Evolutionary conservation across 2,113 vertebrate species (phyloP).

Genomic region (Speoplatyrhinus poulsoni): DNA sequence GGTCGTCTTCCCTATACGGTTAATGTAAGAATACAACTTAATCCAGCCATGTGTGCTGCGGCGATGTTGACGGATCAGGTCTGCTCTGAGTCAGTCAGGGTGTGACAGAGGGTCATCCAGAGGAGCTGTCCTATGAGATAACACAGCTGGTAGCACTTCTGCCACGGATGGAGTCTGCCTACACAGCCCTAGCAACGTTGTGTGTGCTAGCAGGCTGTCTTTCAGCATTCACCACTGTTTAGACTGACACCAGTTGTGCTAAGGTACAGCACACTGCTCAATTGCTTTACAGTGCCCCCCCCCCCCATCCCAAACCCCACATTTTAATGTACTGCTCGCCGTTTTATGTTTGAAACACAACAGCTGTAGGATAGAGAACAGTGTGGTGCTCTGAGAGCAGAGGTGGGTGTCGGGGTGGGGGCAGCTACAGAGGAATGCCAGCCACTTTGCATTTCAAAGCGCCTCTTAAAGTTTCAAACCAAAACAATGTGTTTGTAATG

Average conservation of each 20-base stretch:
- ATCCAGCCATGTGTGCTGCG: not conserved
- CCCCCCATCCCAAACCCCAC: no score
- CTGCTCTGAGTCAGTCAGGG: conserved; percentile 39
- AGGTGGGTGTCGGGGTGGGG: no score
- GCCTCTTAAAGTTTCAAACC: no score
- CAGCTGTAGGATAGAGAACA: no score
- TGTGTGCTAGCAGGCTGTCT: conserved; percentile 4
- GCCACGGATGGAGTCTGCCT: conserved; percentile 15
- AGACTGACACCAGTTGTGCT: conserved; percentile 19
- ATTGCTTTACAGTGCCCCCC: no score
- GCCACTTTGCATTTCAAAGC: no score
- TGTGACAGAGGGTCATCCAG: conserved; percentile 40
- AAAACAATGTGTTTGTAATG: no score
- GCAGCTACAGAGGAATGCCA: no score
- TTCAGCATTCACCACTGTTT: conserved; percentile 37
- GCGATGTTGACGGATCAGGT: conserved; percentile 34
- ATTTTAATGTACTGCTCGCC: no score
- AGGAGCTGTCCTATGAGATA: conserved; percentile 35
- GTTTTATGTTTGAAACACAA: no score
- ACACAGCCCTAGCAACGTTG: conserved; percentile 11
- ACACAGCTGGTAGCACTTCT: conserved; percentile 51
- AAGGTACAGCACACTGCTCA: conserved; percentile 22
- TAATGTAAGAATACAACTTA: no score
- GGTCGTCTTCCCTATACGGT: not conserved
- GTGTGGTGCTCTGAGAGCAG: no score